Evolutionary conservation across 2,113 vertebrate species (phyloP).

Genomic region (Jaculus jaculus): DNA sequence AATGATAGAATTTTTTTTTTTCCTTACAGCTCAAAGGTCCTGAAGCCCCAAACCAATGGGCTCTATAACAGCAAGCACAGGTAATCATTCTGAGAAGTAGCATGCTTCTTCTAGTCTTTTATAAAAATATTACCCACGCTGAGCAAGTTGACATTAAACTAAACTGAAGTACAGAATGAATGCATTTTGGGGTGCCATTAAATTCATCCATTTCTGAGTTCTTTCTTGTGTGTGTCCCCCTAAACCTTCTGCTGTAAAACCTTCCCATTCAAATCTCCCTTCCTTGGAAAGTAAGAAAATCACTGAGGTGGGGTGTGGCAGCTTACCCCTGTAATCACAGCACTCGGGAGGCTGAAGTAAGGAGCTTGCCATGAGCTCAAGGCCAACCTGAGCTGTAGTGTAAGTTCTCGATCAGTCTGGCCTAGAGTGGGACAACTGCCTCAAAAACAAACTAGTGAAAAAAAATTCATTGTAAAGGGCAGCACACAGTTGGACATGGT

Average conservation of each 20-base stretch:
- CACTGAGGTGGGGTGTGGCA: neutral
- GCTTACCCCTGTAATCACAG: neutral
- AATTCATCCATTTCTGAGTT: neutral
- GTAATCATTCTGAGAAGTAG: neutral
- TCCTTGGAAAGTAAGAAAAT: neutral
- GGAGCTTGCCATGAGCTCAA: too few relatives aligned
- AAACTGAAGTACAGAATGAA: neutral
- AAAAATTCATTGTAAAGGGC: too few relatives aligned
- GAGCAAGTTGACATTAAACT: neutral
- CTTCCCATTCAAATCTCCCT: neutral
- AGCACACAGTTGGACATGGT: too few relatives aligned
- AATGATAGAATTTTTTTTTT: neutral
- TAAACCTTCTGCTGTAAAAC: neutral
- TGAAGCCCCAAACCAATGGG: neutral
- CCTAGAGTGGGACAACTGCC: too few relatives aligned
- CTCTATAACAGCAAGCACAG: neutral
- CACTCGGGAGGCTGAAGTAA: too few relatives aligned
- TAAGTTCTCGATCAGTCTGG: too few relatives aligned
- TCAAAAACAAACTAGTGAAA: too few relatives aligned
- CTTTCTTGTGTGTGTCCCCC: neutral
- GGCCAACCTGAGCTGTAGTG: too few relatives aligned
- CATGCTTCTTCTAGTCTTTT: neutral
- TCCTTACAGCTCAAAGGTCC: neutral
- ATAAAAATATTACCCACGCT: neutral
- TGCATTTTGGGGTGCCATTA: neutral